Evolutionary conservation across 2,113 vertebrate genomes (phyloP).

Genomic region (Electrona antarctica): DNA sequence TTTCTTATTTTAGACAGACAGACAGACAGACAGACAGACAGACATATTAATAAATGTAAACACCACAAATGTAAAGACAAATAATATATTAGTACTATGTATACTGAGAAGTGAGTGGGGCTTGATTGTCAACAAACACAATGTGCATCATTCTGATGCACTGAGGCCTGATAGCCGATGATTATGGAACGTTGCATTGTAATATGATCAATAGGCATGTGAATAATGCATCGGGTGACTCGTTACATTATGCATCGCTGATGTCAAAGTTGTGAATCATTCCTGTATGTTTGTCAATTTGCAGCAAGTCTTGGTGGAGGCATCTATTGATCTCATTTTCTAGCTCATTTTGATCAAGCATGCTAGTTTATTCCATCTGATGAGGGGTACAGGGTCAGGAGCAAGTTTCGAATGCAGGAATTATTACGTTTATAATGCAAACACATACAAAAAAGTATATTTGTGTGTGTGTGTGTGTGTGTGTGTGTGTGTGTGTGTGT

Average conservation of each 20-base stretch:
- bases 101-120: too few relatives aligned
- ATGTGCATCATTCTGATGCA: not conserved
- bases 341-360: slow-evolving; percentile 32
- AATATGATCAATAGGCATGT: slow-evolving; percentile 54
- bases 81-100: too few relatives aligned
- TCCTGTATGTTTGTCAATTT: slow-evolving; percentile 57
- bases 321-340: slow-evolving; percentile 49
- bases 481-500: slow-evolving; percentile 10
- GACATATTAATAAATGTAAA: too few relatives aligned
- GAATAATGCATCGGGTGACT: slow-evolving; percentile 49
- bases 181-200: slow-evolving; percentile 44
- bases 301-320: slow-evolving; percentile 35
- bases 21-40: too few relatives aligned
- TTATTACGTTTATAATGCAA: too few relatives aligned
- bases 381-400: too few relatives aligned
- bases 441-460: not conserved
- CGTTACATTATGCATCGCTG: slow-evolving; percentile 56
- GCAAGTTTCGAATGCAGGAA: too few relatives aligned
- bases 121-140: too few relatives aligned
- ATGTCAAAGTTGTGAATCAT: slow-evolving; percentile 61
- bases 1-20: too few relatives aligned
- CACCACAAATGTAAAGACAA: too few relatives aligned
- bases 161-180: slow-evolving; percentile 26
- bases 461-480: not conserved
- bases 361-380: not conserved